Evolutionary conservation across 2,113 vertebrate species (phyloP), one percentile per base, ranked within the genome.

Genomic region (Nesoenas mayeri): DNA sequence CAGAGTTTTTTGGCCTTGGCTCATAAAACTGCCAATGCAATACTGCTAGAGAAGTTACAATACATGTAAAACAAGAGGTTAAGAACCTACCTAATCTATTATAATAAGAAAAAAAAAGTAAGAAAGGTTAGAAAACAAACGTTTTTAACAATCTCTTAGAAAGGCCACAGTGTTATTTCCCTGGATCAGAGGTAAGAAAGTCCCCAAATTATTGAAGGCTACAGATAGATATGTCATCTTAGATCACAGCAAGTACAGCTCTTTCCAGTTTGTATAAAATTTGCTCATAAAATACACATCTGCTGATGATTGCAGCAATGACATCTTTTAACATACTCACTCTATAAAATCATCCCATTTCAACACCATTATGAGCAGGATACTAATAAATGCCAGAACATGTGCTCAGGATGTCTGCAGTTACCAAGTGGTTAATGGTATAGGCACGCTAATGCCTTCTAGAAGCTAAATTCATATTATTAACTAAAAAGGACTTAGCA

Each of bases 11-110:
- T 89, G 80, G 81, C 81, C 70, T 87, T 88, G 74, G 66, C 38
- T 92, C 25, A 60, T 82, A 85, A 71, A 95, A 87, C 34, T 89
- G 84, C n/a, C 32, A 88, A n/a, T 28, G 42, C 78, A 82, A 82
- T 79, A 94, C 15, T 82, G 77, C 92, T 94, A 82, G 66, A 94
- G 57, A 94, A 87, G 73, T 57, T 87, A 82, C 44, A 87, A 85
- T 85, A 53, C 48, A 69, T 20, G 36, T 53, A 74, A 91, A 78
- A 86, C 21, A 84, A 88, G 42, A 95, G 56, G 70, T 94, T 89
- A 85, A 79, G 84, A 94, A 94, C 50, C 34, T 79, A 75, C 48
- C 60, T 67, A 72, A 79, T 51, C 87, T 65, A 66, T 60, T 80
- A 54, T 28, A 66, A 62, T 10, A 3, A 44, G 1, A 26, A 40